phyloP scores from a whole-genome alignment of 2,888 invertebrate species.

The Daptonema setosum region DNA sequence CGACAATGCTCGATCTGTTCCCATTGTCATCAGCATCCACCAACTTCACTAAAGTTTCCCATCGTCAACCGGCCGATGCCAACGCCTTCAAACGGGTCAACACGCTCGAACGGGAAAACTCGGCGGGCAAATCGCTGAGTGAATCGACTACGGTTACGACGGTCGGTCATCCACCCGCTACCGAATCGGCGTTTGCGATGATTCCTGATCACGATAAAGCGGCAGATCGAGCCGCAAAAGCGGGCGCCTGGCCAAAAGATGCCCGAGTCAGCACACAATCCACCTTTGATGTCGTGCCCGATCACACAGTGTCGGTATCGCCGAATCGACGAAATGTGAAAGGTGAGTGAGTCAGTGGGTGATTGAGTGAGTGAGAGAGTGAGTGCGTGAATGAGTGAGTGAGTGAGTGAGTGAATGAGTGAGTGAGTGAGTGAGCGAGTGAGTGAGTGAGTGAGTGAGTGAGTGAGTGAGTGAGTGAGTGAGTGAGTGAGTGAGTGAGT shows the following conservation, averaged over 20 bases:
- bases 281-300: not conserved
- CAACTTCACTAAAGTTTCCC: not conserved
- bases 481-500: too few relatives aligned
- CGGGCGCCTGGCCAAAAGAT: not conserved
- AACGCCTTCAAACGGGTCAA: not conserved
- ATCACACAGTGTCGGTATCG: not conserved
- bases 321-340: not conserved
- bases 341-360: not conserved
- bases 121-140: not conserved
- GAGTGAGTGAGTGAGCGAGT: too few relatives aligned
- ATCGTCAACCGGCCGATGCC: not conserved
- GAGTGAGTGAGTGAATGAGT: too few relatives aligned
- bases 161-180: not conserved
- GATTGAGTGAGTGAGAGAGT: too few relatives aligned
- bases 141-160: not conserved
- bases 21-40: not conserved
- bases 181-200: not conserved
- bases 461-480: too few relatives aligned
- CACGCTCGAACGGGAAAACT: not conserved
- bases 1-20: not conserved
- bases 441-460: too few relatives aligned
- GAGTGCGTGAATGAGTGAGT: too few relatives aligned
- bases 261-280: not conserved
- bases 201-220: not conserved
- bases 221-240: not conserved